phyloP scores from a whole-genome alignment of 2,113 vertebrate genomes.

The Vidua chalybeata region DNA sequence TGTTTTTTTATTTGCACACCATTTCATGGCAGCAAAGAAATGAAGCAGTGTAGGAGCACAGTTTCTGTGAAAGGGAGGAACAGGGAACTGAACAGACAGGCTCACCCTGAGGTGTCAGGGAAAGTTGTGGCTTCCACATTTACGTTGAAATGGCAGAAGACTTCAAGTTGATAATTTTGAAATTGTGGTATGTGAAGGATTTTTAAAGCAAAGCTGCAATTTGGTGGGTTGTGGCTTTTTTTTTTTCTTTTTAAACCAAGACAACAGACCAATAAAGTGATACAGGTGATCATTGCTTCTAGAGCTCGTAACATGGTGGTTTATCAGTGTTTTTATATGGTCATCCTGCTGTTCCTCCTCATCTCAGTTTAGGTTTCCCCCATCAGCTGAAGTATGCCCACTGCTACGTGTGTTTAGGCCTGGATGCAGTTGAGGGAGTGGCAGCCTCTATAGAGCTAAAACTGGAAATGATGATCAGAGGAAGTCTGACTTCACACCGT shows the following conservation, averaged over 20 bases:
- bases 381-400: neutral
- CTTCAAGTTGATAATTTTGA: neutral
- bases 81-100: neutral
- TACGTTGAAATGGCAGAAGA: neutral
- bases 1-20: neutral
- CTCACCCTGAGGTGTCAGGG: neutral
- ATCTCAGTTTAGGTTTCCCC: neutral
- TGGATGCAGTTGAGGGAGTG: neutral
- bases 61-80: neutral
- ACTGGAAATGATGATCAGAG: neutral
- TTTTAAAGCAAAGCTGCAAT: neutral
- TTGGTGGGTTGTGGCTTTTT: neutral
- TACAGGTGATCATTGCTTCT: neutral
- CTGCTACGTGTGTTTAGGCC: neutral
- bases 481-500: neutral
- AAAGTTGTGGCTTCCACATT: accelerated
- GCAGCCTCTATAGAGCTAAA: neutral
- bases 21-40: neutral
- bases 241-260: neutral
- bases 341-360: neutral
- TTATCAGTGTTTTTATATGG: neutral
- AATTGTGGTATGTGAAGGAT: neutral
- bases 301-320: neutral
- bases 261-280: neutral
- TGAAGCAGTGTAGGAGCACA: neutral